phyloP scores from a whole-genome alignment of 2,888 invertebrate genomes.

The Yponomeuta sedellus region DNA sequence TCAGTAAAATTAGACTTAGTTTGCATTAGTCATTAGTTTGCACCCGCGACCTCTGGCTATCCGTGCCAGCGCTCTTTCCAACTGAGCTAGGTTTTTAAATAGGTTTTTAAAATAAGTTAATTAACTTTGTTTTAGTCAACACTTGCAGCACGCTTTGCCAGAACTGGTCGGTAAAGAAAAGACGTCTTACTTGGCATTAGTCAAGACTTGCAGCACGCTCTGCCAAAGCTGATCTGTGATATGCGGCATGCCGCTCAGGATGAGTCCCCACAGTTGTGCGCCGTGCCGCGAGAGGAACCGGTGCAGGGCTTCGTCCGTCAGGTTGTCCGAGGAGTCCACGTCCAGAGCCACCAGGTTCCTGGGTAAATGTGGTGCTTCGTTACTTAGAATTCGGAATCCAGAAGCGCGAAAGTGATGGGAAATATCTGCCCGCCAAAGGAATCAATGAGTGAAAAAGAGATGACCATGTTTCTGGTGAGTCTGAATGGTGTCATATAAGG shows the following conservation, averaged over 20 bases:
- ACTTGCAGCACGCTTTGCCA: too few relatives aligned
- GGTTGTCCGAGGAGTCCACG: constrained; percentile 94
- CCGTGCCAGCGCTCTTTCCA: too few relatives aligned
- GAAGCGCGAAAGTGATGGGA: background rate
- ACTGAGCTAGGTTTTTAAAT: too few relatives aligned
- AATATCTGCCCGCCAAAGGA: background rate
- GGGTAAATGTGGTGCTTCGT: constrained; percentile 38
- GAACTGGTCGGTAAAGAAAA: too few relatives aligned
- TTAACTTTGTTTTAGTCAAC: background rate
- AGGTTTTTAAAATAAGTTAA: background rate
- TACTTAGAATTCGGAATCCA: background rate
- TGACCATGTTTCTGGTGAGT: too few relatives aligned
- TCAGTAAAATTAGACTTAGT: too few relatives aligned
- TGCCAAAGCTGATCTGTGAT: constrained; percentile 99
- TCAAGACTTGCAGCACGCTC: constrained; percentile 92
- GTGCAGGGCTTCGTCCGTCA: constrained; percentile 93
- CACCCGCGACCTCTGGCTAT: too few relatives aligned
- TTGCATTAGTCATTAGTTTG: too few relatives aligned
- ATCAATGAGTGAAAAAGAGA: too few relatives aligned
- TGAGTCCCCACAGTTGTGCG: constrained; percentile 90
- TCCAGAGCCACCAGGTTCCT: constrained; percentile 91
- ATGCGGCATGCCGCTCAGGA: constrained; percentile 96
- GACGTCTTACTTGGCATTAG: constrained; percentile 88
- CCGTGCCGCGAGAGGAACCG: constrained; percentile 95
- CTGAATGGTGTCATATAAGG: too few relatives aligned